A percentile compares a stretch with the other conserved stretches of the same genome.
These are phyloP conservation scores for Clinocottus analis DNA, from an alignment of 2,113 vertebrate genomes.

Conservation along the genomic window DNA sequence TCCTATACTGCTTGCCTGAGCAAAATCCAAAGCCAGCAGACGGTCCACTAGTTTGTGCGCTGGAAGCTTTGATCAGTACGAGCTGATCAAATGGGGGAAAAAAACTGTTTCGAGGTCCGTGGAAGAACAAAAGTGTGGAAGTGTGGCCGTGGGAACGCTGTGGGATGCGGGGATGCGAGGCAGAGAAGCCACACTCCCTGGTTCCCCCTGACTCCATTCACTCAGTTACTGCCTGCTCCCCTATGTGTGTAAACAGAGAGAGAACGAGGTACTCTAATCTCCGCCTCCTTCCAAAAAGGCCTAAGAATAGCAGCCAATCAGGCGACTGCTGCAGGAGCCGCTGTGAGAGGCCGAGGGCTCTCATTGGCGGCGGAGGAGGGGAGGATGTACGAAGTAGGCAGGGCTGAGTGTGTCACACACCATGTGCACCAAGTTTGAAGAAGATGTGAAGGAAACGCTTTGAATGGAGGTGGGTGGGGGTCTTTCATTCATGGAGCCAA, in stretches of 20 bases:
- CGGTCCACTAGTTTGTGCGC: conserved; percentile 30
- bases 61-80: conserved; percentile 17
- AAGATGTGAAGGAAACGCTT: conserved; percentile 62
- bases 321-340: conserved; percentile 54
- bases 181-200: conserved; percentile 44
- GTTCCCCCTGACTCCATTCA: conserved; percentile 66
- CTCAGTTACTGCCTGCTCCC: conserved; percentile 62
- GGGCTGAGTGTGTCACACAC: conserved; percentile 63
- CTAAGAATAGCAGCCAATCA: conserved; percentile 75
- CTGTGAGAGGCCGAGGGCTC: conserved; percentile 5
- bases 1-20: conserved; percentile 36
- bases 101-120: conserved; percentile 12
- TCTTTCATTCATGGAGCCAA: conserved; percentile 66
- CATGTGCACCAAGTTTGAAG: conserved; percentile 81
- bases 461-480: conserved; percentile 50
- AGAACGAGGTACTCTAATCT: conserved; percentile 68
- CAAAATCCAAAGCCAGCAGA: conserved; percentile 49
- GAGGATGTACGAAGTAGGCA: conserved; percentile 45
- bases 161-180: conserved; percentile 56
- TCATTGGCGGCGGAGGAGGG: conserved; percentile 75
- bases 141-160: conserved; percentile 44
- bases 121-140: conserved; percentile 27
- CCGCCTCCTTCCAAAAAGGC: conserved; percentile 66
- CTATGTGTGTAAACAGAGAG: conserved; percentile 78
- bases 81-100: conserved; percentile 14